phyloP scores from a whole-genome alignment of 2,888 invertebrate species.

The Tipula helvola region DNA sequence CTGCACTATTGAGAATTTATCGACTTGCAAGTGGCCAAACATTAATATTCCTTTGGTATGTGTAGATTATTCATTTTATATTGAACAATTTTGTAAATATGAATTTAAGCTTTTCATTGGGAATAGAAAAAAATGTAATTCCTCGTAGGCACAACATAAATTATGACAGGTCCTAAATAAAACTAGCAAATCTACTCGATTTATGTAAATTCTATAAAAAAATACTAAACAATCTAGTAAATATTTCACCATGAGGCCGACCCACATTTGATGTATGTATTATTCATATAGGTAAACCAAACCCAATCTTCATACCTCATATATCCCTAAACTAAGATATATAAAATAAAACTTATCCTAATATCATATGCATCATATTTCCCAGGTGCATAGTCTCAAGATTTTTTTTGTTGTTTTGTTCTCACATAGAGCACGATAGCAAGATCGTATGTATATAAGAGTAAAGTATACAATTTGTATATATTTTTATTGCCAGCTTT shows the following conservation, averaged over 20 bases:
- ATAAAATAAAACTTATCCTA: not conserved
- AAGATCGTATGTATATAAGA: not conserved
- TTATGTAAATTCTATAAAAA: not conserved
- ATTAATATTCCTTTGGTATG: too few species aligned
- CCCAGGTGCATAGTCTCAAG: conserved; percentile 4
- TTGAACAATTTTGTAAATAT: too few species aligned
- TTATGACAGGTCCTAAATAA: too few species aligned
- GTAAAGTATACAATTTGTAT: not conserved
- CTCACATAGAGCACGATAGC: not conserved
- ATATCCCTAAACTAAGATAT: not conserved
- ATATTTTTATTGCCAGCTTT: not conserved
- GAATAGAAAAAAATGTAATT: too few species aligned
- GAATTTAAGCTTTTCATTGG: too few species aligned
- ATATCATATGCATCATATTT: not conserved
- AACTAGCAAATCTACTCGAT: not conserved
- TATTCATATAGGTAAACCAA: not conserved
- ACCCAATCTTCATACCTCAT: not conserved
- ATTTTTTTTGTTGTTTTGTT: not conserved
- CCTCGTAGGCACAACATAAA: too few species aligned
- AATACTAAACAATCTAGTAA: not conserved
- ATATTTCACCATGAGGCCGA: not conserved
- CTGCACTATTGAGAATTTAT: too few species aligned
- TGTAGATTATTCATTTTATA: too few species aligned
- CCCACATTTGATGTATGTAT: not conserved
- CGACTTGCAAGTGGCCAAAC: too few species aligned